Conservation (phyloP, 2,797 vertebrate species). For the Coreius guichenoti region DNA sequence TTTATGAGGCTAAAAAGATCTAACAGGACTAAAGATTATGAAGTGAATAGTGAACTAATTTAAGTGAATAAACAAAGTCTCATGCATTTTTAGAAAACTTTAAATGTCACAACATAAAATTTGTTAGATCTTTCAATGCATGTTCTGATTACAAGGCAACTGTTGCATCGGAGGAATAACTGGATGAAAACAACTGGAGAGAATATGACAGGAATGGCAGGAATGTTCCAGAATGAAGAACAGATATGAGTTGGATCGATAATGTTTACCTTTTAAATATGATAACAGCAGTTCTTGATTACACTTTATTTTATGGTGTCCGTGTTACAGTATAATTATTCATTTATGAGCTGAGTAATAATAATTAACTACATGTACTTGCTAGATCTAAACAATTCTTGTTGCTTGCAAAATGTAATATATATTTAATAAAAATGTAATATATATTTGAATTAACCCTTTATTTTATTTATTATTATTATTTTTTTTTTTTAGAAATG, state of each 20-base stretch:
- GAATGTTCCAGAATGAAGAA: conserved; percentile 44
- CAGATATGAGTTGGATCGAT: neutral
- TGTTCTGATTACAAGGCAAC: neutral
- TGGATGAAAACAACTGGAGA: neutral
- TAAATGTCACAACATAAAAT: neutral
- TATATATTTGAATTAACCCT: neutral
- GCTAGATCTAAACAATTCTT: neutral
- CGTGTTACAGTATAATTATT: neutral
- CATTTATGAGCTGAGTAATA: neutral
- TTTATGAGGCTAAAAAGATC: neutral
- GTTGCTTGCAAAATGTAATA: neutral
- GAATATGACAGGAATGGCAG: conserved; percentile 6
- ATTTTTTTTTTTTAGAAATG: no score
- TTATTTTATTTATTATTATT: neutral
- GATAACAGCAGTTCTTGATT: conserved; percentile 23
- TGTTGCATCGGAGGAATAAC: neutral
- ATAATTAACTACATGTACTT: neutral
- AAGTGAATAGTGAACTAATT: no score
- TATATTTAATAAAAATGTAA: neutral
- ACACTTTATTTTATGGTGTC: neutral
- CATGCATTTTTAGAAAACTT: neutral
- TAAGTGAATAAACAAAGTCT: neutral
- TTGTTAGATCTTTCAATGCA: neutral
- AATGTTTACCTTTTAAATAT: conserved; percentile 38
- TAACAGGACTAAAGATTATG: neutral